phyloP scores from a whole-genome alignment of 2,797 vertebrate genomes.

The Morelia viridis region DNA sequence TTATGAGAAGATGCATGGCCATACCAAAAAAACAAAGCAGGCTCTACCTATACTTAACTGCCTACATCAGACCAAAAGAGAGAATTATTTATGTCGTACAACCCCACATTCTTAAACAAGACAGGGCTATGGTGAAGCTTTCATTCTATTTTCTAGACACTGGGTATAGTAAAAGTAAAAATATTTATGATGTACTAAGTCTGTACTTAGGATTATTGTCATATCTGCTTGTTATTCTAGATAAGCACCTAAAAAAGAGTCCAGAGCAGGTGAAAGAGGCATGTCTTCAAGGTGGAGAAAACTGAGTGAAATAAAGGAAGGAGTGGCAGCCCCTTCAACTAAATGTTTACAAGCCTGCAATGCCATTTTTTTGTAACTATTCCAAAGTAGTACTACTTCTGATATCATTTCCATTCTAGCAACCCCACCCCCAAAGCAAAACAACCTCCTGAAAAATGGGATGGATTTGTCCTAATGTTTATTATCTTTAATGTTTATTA shows the following conservation, averaged over 20 bases:
- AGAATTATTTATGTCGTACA: background rate
- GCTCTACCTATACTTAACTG: background rate
- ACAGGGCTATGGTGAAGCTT: background rate
- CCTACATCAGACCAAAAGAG: too few relatives aligned
- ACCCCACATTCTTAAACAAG: background rate
- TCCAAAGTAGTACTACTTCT: background rate
- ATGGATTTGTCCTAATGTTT: background rate
- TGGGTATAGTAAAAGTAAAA: too few relatives aligned
- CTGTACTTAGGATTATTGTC: background rate
- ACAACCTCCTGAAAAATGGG: conserved; percentile 18
- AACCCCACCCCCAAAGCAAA: background rate
- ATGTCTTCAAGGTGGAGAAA: background rate
- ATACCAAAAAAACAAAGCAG: background rate
- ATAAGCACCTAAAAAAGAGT: background rate
- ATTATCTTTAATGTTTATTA: background rate
- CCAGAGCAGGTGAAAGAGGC: background rate
- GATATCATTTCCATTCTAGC: background rate
- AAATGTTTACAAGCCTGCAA: background rate
- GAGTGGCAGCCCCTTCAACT: background rate
- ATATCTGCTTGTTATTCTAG: too few relatives aligned
- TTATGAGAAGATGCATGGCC: background rate
- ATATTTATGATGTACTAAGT: too few relatives aligned
- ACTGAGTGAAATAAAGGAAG: background rate
- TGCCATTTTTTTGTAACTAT: background rate
- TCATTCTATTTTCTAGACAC: too few relatives aligned